phyloP scores from a whole-genome alignment of 92 coral and sea anemone genomes.

The Isaurus tuberculatus region DNA sequence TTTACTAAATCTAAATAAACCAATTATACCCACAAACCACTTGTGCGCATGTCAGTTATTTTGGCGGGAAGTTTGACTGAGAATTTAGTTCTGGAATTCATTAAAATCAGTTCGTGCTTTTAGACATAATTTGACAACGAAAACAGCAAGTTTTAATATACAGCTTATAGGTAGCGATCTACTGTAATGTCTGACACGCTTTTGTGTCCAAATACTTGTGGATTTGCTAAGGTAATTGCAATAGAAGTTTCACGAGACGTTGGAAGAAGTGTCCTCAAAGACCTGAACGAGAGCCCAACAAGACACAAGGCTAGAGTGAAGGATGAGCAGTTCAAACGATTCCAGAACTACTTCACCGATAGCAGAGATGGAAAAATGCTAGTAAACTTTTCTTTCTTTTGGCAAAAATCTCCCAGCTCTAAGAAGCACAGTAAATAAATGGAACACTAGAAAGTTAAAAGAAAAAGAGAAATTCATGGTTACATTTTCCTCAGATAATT shows the following conservation, averaged over 20 bases:
- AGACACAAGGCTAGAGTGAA: background rate
- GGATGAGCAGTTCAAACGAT: background rate
- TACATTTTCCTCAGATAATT: background rate
- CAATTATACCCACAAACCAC: too few species aligned
- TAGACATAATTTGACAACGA: too few species aligned
- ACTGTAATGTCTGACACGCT: background rate
- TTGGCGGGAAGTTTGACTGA: background rate
- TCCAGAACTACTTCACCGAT: background rate
- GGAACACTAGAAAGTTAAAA: background rate
- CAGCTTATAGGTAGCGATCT: background rate
- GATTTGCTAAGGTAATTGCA: background rate
- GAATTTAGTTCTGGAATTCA: background rate
- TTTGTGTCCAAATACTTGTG: background rate
- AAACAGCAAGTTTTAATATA: background rate
- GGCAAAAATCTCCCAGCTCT: background rate
- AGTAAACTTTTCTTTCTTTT: background rate
- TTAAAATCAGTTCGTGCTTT: background rate
- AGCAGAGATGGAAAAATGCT: background rate
- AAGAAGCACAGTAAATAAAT: background rate
- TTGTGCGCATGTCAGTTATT: background rate
- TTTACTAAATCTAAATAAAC: too few species aligned
- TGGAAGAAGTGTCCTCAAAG: background rate
- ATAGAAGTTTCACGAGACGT: background rate
- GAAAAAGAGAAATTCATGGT: background rate
- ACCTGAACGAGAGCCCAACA: background rate